Evolutionary conservation across 2,797 vertebrate genomes (phyloP).

Genomic region (Eulemur mongoz): DNA sequence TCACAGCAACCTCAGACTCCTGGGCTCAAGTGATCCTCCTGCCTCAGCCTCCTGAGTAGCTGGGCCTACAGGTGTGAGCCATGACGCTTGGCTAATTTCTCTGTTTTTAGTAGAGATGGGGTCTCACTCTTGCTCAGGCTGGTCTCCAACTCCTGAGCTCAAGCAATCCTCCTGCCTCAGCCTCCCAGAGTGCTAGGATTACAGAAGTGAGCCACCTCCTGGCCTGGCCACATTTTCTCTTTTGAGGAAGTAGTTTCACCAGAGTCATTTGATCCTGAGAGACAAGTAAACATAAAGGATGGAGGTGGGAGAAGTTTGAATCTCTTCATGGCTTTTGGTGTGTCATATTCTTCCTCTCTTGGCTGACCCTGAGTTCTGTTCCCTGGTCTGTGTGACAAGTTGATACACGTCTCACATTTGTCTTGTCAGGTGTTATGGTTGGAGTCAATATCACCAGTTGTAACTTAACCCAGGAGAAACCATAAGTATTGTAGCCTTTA

Average conservation of each 20-base stretch:
- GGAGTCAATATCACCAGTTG: neutral
- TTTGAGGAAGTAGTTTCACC: constrained; percentile 46
- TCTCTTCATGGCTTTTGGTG: neutral
- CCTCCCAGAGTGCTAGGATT: no score
- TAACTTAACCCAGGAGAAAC: constrained; percentile 13
- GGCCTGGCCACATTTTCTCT: neutral
- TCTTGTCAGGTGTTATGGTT: constrained; percentile 25
- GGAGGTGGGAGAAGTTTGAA: neutral
- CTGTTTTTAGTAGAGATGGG: no score
- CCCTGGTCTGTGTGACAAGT: neutral
- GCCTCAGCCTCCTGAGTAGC: no score
- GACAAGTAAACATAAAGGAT: neutral
- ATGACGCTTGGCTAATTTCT: no score
- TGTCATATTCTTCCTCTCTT: neutral
- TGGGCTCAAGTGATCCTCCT: no score
- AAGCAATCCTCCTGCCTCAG: no score
- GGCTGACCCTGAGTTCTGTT: neutral
- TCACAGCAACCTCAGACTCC: no score
- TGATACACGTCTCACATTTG: constrained; percentile 24
- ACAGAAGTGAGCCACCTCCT: no score
- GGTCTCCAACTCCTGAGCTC: no score
- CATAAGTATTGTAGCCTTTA: constrained; percentile 7
- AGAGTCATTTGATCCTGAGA: constrained; percentile 28
- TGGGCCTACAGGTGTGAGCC: no score
- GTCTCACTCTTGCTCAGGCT: no score